Percentiles rank a stretch among this genome's conserved stretches.
These are phyloP conservation scores for Presbytis comata DNA, from an alignment of 2,797 vertebrate species.

Conservation along the genomic window DNA sequence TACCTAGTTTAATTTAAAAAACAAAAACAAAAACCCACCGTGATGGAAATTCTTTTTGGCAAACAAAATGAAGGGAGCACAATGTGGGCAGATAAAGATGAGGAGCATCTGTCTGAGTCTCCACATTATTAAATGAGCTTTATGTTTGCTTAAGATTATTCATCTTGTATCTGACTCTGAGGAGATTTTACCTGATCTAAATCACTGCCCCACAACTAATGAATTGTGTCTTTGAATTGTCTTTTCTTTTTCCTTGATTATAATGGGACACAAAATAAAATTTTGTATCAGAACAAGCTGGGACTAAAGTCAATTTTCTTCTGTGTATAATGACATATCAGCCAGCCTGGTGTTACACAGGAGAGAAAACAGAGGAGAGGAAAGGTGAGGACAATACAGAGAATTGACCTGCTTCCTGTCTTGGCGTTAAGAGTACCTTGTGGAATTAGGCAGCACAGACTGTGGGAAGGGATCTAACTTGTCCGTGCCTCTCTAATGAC, in stretches of 20 bases:
- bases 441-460: not conserved
- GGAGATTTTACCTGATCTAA: slow-evolving; percentile 75
- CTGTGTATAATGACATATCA: slow-evolving; percentile 59
- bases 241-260: slow-evolving; percentile 72
- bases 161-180: slow-evolving; percentile 69
- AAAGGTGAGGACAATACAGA: not conserved
- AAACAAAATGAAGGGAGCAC: not conserved
- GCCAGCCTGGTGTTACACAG: slow-evolving; percentile 11
- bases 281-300: slow-evolving; percentile 66
- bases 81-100: not conserved
- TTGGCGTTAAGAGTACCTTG: not conserved
- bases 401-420: slow-evolving; percentile 8
- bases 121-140: slow-evolving; percentile 33
- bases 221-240: slow-evolving; percentile 68
- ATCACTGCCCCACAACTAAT: slow-evolving; percentile 74
- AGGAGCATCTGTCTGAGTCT: not conserved
- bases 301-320: slow-evolving; percentile 77
- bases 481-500: slow-evolving; percentile 12
- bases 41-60: not conserved
- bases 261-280: slow-evolving; percentile 74
- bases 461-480: not conserved
- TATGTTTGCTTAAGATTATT: slow-evolving; percentile 39
- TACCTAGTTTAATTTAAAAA: not conserved
- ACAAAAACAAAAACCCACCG: not conserved
- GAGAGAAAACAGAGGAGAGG: slow-evolving; percentile 21